Evolutionary conservation across 1,140 invertebrate genomes (phyloP), one percentile per base, ranked within the genome.

Genomic region (Brachystomella parvula): DNA sequence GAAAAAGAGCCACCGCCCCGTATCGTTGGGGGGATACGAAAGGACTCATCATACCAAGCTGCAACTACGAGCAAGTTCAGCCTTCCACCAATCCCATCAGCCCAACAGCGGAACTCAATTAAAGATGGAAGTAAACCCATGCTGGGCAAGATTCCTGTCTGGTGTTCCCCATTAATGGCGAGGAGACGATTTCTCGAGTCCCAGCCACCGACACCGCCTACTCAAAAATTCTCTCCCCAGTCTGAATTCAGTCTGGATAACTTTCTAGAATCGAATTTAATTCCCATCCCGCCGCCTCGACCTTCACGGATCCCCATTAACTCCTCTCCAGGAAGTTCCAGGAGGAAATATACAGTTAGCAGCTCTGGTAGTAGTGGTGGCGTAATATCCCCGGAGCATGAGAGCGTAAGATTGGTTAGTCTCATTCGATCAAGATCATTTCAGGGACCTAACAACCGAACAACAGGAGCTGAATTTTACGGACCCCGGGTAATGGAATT

Each of bases 91-190:
- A 56, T 64, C 28, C 28, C 24, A n/a, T n/a, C n/a, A 28, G 12
- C 28, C 12, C 65, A 28, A 2, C 24, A 35, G 9, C 3, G 12
- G 35, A 35, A 24, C 44, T 49, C 39, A 39, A 66, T 49, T 15
- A 32, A 35, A 19, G 58, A 35, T 29, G 58, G 58, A 30, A 35
- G 58, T 35, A 35, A 35, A 32, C 32, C 58, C 6, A 30, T 35
- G 9, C 29, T 70, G 58, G 69, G 65, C 0, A 67, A 67, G 62
- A 66, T 64, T 3, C 71, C 71, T 0, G 68, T 72, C 28, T 72
- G 67, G 67, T 67, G 69, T 30, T 67, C 65, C n/a, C 71, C 71
- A 1, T 12, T 72, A 3, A 63, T 58, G 17, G 63, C 71, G 17
- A 26, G 71, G 3, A 21, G 66, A 29, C 24, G 49, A 33, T 53